phyloP scores from a whole-genome alignment of 2,113 vertebrate species.

The Leptodactylus fuscus region DNA sequence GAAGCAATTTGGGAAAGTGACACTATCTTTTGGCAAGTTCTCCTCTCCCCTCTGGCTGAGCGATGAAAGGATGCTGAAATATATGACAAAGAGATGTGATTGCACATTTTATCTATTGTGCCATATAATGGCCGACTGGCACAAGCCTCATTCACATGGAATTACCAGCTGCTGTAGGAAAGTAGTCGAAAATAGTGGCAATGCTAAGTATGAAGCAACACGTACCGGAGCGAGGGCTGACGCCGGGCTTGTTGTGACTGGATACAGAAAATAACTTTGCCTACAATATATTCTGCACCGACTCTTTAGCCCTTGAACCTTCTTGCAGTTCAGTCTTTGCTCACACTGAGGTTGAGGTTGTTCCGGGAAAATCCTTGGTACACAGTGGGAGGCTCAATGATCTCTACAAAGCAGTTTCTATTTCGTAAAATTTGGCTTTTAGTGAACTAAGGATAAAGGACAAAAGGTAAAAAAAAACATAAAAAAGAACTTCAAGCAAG shows the following conservation, averaged over 20 bases:
- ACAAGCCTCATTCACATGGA: not conserved
- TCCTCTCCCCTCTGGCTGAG: not conserved
- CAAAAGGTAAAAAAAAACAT: no score
- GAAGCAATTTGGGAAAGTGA: slow-evolving; percentile 28
- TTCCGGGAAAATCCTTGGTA: not conserved
- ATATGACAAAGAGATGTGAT: slow-evolving; percentile 43
- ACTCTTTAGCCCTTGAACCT: no score
- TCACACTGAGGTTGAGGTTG: not conserved
- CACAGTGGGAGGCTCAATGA: not conserved
- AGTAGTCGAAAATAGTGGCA: not conserved
- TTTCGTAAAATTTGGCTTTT: no score
- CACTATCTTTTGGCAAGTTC: slow-evolving; percentile 32
- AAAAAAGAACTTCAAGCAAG: no score
- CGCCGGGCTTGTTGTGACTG: not conserved
- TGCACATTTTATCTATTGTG: slow-evolving; percentile 28
- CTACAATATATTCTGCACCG: no score
- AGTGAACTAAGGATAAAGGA: no score
- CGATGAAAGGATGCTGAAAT: slow-evolving; percentile 29
- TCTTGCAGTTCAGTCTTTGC: no score
- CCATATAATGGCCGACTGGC: slow-evolving; percentile 11
- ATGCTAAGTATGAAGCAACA: not conserved
- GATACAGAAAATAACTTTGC: no score
- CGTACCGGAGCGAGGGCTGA: not conserved
- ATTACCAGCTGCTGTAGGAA: not conserved
- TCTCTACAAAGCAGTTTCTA: no score